Evolutionary conservation across 2,888 invertebrate genomes (phyloP).

Genomic region (Thera britannica): DNA sequence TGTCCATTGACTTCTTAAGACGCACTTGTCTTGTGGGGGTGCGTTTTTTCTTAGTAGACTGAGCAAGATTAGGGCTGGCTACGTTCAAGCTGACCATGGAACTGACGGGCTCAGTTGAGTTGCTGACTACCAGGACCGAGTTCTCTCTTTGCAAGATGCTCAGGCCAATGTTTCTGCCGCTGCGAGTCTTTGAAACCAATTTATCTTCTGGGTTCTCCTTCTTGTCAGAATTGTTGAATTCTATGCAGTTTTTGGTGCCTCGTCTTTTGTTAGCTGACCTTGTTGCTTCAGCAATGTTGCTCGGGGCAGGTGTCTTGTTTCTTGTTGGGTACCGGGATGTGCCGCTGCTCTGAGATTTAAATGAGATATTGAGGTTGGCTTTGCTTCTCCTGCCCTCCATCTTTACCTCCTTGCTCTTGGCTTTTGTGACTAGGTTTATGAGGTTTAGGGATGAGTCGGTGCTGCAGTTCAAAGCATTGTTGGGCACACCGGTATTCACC

Average conservation of each 20-base stretch:
- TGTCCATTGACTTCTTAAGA: slow-evolving; percentile 52
- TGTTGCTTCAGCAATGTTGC: slow-evolving; percentile 24
- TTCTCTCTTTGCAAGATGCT: slow-evolving; percentile 58
- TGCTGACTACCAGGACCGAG: slow-evolving; percentile 63
- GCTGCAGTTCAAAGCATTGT: slow-evolving; percentile 61
- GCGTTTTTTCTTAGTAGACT: slow-evolving; percentile 48
- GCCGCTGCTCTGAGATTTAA: slow-evolving; percentile 61
- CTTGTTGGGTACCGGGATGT: slow-evolving; percentile 71
- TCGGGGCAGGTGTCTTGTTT: slow-evolving; percentile 45
- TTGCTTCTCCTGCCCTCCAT: slow-evolving; percentile 43
- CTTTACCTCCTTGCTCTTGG: slow-evolving; percentile 44
- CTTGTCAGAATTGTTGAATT: slow-evolving; percentile 58
- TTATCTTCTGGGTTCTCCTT: slow-evolving; percentile 66
- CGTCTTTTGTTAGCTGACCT: slow-evolving; percentile 34
- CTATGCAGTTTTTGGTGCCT: slow-evolving; percentile 51
- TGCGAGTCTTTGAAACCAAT: slow-evolving; percentile 62
- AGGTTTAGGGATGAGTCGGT: slow-evolving; percentile 74
- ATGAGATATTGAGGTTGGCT: slow-evolving; percentile 60
- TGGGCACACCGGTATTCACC: slow-evolving; percentile 55
- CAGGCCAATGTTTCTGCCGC: slow-evolving; percentile 63
- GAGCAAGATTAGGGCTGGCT: slow-evolving; percentile 46
- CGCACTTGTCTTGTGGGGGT: slow-evolving; percentile 46
- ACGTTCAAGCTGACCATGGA: slow-evolving; percentile 68
- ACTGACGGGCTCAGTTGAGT: slow-evolving; percentile 64
- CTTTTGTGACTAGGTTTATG: slow-evolving; percentile 64